Conservation (phyloP, 2,797 vertebrate genomes). For the Buceros bicornis region DNA sequence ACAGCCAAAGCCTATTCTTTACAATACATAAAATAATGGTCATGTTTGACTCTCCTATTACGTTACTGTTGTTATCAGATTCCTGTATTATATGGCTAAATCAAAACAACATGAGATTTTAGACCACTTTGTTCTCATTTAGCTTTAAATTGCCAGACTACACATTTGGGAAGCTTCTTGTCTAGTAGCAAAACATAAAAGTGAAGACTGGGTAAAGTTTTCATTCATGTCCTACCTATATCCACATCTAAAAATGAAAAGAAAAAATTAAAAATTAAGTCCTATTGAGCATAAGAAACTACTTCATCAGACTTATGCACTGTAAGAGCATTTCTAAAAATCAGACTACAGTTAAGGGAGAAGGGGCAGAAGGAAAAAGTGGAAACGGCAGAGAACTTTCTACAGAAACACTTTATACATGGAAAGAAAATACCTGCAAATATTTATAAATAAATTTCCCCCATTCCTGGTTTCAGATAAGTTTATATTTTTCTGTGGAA, state of each 20-base stretch:
- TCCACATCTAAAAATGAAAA: background rate
- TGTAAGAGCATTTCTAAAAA: background rate
- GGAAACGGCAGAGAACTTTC: background rate
- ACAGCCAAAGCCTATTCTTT: background rate
- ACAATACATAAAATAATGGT: background rate
- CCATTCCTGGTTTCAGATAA: background rate
- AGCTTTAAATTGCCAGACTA: background rate
- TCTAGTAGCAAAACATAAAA: background rate
- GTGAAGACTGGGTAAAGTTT: background rate
- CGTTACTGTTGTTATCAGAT: background rate
- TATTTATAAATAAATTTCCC: background rate
- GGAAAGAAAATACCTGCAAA: background rate
- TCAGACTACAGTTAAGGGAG: background rate
- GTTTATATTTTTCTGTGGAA: background rate
- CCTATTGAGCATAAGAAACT: background rate
- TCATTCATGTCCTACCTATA: background rate
- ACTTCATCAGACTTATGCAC: background rate
- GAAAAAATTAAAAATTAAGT: background rate
- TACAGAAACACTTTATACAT: background rate
- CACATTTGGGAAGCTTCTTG: background rate
- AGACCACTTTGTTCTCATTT: background rate
- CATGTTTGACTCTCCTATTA: background rate
- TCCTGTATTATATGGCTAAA: background rate
- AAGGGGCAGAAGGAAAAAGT: background rate
- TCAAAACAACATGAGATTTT: background rate